A percentile compares a stretch with the other conserved stretches of the same genome.
These are phyloP conservation scores for Geotrupes spiniger DNA, from an alignment of 2,888 invertebrate species.

Conservation along the genomic window DNA sequence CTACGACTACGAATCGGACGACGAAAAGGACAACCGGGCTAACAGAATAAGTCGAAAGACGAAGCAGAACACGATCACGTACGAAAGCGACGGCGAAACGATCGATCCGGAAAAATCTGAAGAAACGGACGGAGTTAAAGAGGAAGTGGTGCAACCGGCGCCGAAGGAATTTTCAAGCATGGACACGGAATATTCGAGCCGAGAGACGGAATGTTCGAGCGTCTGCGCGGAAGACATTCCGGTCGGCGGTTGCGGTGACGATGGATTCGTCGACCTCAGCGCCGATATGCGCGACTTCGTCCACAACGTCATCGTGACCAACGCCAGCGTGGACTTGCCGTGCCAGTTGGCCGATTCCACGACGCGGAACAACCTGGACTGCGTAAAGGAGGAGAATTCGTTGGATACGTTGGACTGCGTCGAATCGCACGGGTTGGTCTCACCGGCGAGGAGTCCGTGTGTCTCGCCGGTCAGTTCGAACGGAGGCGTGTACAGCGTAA, in stretches of 20 bases:
- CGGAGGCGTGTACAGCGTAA: conserved; percentile 84
- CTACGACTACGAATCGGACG: conserved; percentile 45
- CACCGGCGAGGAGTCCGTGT: conserved; percentile 56
- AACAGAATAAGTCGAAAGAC: conserved; percentile 31
- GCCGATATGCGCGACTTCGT: conserved; percentile 38
- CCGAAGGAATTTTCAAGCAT: conserved; percentile 17
- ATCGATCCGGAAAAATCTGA: background rate
- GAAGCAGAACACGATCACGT: conserved; percentile 45
- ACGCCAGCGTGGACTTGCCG: conserved; percentile 65
- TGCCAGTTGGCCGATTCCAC: conserved; percentile 14
- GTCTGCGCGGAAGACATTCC: conserved; percentile 2
- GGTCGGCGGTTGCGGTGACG: background rate
- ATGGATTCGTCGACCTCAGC: conserved; percentile 1
- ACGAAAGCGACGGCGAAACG: conserved; percentile 41
- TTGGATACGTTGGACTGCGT: conserved; percentile 51
- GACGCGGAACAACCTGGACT: conserved; percentile 51
- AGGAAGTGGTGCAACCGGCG: background rate
- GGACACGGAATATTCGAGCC: conserved; percentile 19
- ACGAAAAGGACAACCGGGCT: conserved; percentile 32
- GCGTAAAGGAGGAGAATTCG: conserved; percentile 60
- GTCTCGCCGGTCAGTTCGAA: conserved; percentile 89
- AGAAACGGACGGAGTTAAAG: background rate
- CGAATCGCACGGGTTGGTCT: conserved; percentile 47
- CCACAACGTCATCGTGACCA: conserved; percentile 69
- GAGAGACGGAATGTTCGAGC: conserved; percentile 11